phyloP scores from a whole-genome alignment of 2,888 invertebrate genomes.

The Phortica magna region DNA sequence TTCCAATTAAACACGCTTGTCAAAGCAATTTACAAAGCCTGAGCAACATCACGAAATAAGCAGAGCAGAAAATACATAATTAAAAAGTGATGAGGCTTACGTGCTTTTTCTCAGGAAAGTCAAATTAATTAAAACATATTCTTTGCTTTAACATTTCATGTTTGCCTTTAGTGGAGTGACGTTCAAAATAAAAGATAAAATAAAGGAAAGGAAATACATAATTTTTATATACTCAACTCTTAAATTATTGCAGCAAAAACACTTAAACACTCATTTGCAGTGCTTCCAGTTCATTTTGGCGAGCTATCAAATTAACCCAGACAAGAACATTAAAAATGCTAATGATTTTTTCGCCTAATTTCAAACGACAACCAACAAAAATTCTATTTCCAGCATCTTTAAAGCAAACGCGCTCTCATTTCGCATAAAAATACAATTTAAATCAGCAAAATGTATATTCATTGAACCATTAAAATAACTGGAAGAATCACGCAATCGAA shows the following conservation, averaged over 20 bases:
- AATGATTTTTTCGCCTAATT: not conserved
- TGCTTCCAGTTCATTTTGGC: not conserved
- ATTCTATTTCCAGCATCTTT: not conserved
- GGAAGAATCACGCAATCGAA: not conserved
- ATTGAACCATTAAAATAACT: slow-evolving; percentile 49
- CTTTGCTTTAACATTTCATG: no score
- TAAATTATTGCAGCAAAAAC: not conserved
- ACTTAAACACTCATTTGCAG: not conserved
- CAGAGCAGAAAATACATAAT: no score
- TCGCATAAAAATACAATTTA: slow-evolving; percentile 59
- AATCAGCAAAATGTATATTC: slow-evolving; percentile 55
- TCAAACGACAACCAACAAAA: not conserved
- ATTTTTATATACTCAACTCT: not conserved
- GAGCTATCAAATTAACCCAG: not conserved
- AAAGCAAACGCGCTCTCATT: not conserved
- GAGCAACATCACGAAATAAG: no score
- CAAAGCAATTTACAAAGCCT: no score
- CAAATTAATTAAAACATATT: no score
- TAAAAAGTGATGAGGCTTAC: no score
- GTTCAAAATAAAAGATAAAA: not conserved
- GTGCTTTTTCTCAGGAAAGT: no score
- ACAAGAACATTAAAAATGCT: not conserved
- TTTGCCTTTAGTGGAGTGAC: no score
- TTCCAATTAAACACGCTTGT: no score
- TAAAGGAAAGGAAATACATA: not conserved